These are phyloP conservation scores for Didymodactylos carnosus DNA, from an alignment of 2,888 invertebrate genomes.

Conservation along the genomic window DNA sequence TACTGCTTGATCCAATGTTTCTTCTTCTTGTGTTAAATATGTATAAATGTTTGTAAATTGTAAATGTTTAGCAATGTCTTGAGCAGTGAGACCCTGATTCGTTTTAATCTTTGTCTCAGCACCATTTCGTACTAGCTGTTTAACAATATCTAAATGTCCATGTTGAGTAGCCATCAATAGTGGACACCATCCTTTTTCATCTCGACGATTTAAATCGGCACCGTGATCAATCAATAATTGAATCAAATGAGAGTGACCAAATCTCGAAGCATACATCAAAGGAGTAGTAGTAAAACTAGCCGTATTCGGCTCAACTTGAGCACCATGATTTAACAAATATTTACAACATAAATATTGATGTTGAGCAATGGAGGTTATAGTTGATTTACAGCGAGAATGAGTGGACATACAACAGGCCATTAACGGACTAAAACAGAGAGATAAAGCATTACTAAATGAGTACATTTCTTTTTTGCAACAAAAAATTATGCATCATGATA, in stretches of 20 bases:
- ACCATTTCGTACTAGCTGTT: background rate
- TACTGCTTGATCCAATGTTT: no score
- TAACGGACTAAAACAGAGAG: no score
- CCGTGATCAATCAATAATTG: background rate
- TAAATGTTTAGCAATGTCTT: background rate
- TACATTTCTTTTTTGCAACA: no score
- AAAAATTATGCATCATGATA: no score
- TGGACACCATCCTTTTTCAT: background rate
- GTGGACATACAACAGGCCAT: background rate
- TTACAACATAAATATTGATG: background rate
- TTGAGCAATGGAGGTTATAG: background rate
- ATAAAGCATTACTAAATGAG: no score
- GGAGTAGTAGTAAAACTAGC: background rate
- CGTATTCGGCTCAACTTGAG: background rate
- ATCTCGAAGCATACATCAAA: background rate
- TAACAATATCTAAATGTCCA: background rate
- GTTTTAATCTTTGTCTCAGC: background rate
- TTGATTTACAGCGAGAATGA: background rate
- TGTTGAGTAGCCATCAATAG: background rate
- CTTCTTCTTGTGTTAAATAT: no score
- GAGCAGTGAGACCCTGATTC: background rate
- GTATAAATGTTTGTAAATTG: background rate
- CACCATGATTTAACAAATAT: background rate
- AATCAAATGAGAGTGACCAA: background rate
- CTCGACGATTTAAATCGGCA: background rate